Evolutionary conservation across 2,888 invertebrate genomes (phyloP), one percentile per base, ranked within the genome.

Genomic region (Adelognathus sp.): DNA sequence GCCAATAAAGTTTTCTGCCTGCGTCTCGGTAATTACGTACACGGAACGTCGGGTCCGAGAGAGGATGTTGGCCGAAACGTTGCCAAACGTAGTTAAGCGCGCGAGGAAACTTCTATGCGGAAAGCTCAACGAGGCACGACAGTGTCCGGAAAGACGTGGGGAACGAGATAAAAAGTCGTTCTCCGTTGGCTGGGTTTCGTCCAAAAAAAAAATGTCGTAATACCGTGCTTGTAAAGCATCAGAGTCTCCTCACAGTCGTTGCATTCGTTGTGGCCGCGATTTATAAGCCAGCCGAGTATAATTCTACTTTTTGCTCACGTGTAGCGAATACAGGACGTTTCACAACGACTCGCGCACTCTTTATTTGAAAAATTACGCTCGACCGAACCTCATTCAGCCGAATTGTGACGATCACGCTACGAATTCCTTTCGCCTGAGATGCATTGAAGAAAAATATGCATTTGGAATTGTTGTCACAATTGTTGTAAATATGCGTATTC

Each of bases 51-150:
- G 41, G 39, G 33, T 50, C 24, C 46, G 41, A 39, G n/a, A n/a
- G n/a, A n/a, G 66, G 52, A 56, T 72, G 60, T 73, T 66, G 44
- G 61, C 58, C 44, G 74, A 76, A 76, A 67, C 67, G 79, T 76
- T 76, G 76, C 70, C 75, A 75, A 75, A 75, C 67, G 54, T 44
- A 69, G 69, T 61, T 74, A 69, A 69, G 44, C 54, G 54, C 75
- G 69, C 44, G 75, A 75, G 61, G 60, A 75, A 63, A 56, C 61
- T 75, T 61, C 61, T 63, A 36, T 33, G 50, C 9, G 18, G 46
- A 60, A 66, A 67, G 31, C 58, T 58, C 39, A 39, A 36, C 50
- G 24, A 74, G 36, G 39, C 21, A 60, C 18, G 61, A 63, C 29
- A 39, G 41, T 63, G 18, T 44, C 39, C 54, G 21, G 44, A 63